Evolutionary conservation across 2,797 vertebrate genomes (phyloP).

Genomic region (Lophius americanus): DNA sequence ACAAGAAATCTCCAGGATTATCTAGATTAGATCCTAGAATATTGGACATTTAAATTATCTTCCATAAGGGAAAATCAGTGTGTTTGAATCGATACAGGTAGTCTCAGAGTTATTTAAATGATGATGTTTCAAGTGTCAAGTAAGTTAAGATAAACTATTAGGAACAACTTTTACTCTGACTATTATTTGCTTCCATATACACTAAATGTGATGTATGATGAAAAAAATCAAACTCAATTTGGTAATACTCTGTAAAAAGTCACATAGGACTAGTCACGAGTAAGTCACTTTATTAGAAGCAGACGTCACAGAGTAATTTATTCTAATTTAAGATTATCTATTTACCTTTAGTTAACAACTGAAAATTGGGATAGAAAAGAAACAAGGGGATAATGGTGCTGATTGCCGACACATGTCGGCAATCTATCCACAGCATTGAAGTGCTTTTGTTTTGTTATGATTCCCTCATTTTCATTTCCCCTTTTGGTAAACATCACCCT

Average conservation of each 20-base stretch:
- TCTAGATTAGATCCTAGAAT: too few relatives aligned
- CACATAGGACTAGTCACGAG: background rate
- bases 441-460: background rate
- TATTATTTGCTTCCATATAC: background rate
- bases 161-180: too few relatives aligned
- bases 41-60: too few relatives aligned
- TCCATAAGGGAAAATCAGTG: too few relatives aligned
- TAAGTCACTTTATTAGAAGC: background rate
- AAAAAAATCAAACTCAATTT: too few relatives aligned
- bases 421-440: background rate
- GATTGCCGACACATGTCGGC: background rate
- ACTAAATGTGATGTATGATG: background rate
- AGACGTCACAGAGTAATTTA: background rate
- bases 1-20: too few relatives aligned
- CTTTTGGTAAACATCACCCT: slow-evolving; percentile 4
- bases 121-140: too few relatives aligned
- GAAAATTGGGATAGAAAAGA: background rate
- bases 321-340: background rate
- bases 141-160: too few relatives aligned
- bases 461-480: slow-evolving; percentile 3
- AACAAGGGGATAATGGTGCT: too few relatives aligned
- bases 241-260: background rate
- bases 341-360: background rate
- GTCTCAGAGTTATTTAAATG: too few relatives aligned
- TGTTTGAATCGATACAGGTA: too few relatives aligned